Evolutionary conservation across 2,797 vertebrate genomes (phyloP), one percentile per base, ranked within the genome.

Genomic region (Premnoplex brunnescens): DNA sequence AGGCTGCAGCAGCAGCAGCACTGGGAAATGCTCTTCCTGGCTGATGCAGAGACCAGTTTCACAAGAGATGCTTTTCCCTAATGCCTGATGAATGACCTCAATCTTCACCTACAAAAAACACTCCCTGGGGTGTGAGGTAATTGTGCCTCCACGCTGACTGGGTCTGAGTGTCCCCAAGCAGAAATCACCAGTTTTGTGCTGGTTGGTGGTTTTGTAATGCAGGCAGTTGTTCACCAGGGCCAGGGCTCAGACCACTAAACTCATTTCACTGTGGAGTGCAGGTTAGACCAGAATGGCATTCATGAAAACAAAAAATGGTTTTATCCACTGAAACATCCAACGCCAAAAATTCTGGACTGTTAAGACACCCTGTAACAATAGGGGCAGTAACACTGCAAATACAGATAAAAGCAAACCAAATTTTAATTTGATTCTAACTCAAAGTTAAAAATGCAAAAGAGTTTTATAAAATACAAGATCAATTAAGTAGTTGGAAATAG

Each of bases 31-130:
- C 34, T 79, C 46, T 73, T 58, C 43, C 55, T 86, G 71, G 63
- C 55, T 66, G 60, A 55, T 68, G 52, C 17, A 59, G 43, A 79
- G 74, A 41, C 75, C 85, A 78, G 36, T 93, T 60, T 88, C 69
- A 94, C 78, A 85, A 93, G 69, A 69, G 80, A 85, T 55, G 62
- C 21, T 80, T 91, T 97, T 93, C 91, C 91, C 91, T 92, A 43
- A 21, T 94, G 89, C 82, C 75, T 87, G 49, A 67, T 37, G 62
- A 94, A 81, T 63, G 76, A 94, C 58, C 88, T 91, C 79, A 67
- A 5, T 66, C 41, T 86, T 95, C 91, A 94, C 68, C 89, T 85
- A 85, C 69, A 79, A 84, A 95, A 93, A 89, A 37, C 49, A 34
- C 60, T 91, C 76, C 77, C 76, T 30, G 6, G 86, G 62, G 74